These are phyloP conservation scores for Silurus lanzhouensis DNA, from an alignment of 2,797 vertebrate species.

Conservation along the genomic window DNA sequence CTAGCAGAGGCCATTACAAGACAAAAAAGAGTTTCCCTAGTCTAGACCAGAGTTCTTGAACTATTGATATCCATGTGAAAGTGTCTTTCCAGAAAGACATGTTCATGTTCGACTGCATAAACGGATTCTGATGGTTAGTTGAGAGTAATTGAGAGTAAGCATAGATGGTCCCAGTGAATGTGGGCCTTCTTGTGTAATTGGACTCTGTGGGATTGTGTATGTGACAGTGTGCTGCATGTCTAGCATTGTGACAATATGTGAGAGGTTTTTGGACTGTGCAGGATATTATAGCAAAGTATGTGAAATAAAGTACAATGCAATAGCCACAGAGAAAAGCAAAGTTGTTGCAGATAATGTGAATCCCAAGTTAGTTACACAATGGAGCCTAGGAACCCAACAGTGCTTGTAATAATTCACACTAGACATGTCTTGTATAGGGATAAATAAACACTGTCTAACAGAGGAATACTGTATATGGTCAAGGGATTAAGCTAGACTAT, in stretches of 20 bases:
- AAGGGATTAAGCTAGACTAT: slow-evolving; percentile 1
- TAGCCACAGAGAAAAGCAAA: background rate
- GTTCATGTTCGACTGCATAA: slow-evolving; percentile 45
- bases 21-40: slow-evolving; percentile 14
- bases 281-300: background rate
- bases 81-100: slow-evolving; percentile 21
- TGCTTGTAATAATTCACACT: background rate
- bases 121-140: slow-evolving; percentile 28
- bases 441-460: background rate
- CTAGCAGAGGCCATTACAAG: slow-evolving; percentile 1
- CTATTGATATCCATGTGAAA: slow-evolving; percentile 44
- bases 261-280: background rate
- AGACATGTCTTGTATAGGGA: background rate
- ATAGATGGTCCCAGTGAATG: slow-evolving; percentile 27
- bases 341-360: background rate
- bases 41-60: slow-evolving; percentile 34
- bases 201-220: slow-evolving; percentile 39
- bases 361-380: background rate
- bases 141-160: slow-evolving; percentile 23
- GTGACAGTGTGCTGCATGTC: slow-evolving; percentile 48
- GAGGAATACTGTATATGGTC: background rate
- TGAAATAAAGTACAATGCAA: background rate
- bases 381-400: background rate
- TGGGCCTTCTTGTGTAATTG: slow-evolving; percentile 33
- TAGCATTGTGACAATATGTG: slow-evolving; percentile 32